Conservation (phyloP, 2,113 vertebrate species). For the Trichomycterus rosablanca region DNA sequence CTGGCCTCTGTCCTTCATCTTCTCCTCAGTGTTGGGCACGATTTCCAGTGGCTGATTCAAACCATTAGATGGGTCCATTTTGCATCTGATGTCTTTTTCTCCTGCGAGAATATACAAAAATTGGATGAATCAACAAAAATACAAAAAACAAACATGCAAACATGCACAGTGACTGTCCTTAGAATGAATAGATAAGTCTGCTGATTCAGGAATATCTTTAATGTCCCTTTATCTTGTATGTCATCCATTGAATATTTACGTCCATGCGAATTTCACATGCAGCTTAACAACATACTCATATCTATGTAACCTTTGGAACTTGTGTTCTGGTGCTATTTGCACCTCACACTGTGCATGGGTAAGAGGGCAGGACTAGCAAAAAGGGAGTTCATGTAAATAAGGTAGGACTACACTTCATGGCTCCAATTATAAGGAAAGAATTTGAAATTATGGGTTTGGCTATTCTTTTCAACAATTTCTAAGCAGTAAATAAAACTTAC, state of each 20-base stretch:
- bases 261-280: no score
- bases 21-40: slow-evolving; percentile 55
- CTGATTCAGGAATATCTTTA: not conserved
- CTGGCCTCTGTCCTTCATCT: slow-evolving; percentile 77
- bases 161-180: no score
- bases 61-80: slow-evolving; percentile 56
- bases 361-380: not conserved
- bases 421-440: no score
- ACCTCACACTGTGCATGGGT: not conserved
- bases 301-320: not conserved
- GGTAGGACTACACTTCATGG: no score
- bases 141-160: not conserved
- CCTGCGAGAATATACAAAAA: slow-evolving; percentile 20
- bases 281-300: not conserved
- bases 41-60: slow-evolving; percentile 57
- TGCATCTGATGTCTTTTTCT: slow-evolving; percentile 50
- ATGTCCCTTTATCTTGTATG: not conserved
- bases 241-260: no score
- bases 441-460: no score
- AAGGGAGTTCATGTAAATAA: no score
- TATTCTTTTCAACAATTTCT: no score
- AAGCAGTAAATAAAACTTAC: no score
- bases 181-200: not conserved
- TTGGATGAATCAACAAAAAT: no score
- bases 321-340: not conserved